phyloP scores from a whole-genome alignment of 1,140 invertebrate genomes.

The Plodia interpunctella region DNA sequence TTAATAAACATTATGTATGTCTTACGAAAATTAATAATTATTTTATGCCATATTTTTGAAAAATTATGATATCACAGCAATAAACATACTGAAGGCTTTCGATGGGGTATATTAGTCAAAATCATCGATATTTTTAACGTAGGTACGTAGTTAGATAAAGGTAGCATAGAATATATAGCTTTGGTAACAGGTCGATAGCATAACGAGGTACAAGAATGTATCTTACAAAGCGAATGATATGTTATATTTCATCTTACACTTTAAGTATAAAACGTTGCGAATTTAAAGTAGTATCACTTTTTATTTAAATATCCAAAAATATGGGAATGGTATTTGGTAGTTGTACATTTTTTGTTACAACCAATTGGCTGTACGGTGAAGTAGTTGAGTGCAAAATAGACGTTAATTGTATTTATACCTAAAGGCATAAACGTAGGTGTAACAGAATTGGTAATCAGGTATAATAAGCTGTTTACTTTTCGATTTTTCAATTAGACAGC shows the following conservation, averaged over 20 bases:
- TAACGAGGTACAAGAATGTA: conserved; percentile 28
- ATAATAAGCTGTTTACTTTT: too few relatives aligned
- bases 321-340: conserved; percentile 19
- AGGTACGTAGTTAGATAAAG: conserved; percentile 18
- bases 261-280: conserved; percentile 35
- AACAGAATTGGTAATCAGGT: too few relatives aligned
- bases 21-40: too few relatives aligned
- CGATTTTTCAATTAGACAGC: too few relatives aligned
- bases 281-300: conserved; percentile 33
- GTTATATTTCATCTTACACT: conserved; percentile 62
- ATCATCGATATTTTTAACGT: conserved; percentile 11
- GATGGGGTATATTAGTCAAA: neutral
- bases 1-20: too few relatives aligned
- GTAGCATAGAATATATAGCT: conserved; percentile 42
- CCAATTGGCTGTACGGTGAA: too few relatives aligned
- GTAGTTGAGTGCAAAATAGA: too few relatives aligned
- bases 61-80: neutral
- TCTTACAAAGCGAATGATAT: conserved; percentile 76
- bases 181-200: conserved; percentile 33
- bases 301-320: conserved; percentile 17
- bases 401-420: too few relatives aligned
- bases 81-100: neutral
- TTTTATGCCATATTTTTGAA: neutral
- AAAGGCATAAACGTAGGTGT: too few relatives aligned
- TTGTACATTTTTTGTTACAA: neutral